Evolutionary conservation across 1,140 invertebrate species (phyloP), one percentile per base, ranked within the genome.

Genomic region (Schlechtendalia chinensis): DNA sequence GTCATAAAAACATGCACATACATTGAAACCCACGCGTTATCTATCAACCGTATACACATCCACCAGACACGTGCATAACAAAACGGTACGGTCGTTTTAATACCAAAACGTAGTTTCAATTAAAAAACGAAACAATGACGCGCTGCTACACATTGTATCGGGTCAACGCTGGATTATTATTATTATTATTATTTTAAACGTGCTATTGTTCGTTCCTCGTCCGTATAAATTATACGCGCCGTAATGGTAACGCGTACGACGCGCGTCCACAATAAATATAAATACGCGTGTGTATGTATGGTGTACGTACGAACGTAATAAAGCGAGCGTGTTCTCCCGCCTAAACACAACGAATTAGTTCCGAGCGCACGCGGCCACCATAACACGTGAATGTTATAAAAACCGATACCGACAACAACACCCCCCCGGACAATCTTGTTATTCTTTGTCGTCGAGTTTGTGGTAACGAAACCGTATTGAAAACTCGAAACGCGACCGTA

Each of bases 91-190:
- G 32, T 39, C 67, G 47, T 53, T 71, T 50, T 19, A 71, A n/a
- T n/a, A n/a, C n/a, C n/a, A 58, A 32, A 58, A 45, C n/a, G 19
- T 32, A 53, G 29, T 72, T 72, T 54, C 47, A 77, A 59, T 58
- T 39, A 77, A 77, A n/a, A 58, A 58, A 79, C 22, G 56, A 63
- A 79, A 79, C 75, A 63, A 79, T 63, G 58, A 59, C 59, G 27
- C 29, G n/a, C n/a, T n/a, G n/a, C n/a, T 2, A n/a, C 11, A 1
- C 50, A 54, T 72, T 72, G 47, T 71, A 50, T 71, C 27, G 12
- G 47, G 47, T 54, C 72, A 75, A 75, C 72, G 39, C 53, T 75
- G 19, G 54, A 39, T 59, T 39, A 24, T 17, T 39, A 45, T 58
- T 32, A 29, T 45, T 29, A 32, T 27, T 47, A 22, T 63, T 67